Evolutionary conservation across 2,888 invertebrate genomes (phyloP).

Genomic region (Cerceris ruficornis): DNA sequence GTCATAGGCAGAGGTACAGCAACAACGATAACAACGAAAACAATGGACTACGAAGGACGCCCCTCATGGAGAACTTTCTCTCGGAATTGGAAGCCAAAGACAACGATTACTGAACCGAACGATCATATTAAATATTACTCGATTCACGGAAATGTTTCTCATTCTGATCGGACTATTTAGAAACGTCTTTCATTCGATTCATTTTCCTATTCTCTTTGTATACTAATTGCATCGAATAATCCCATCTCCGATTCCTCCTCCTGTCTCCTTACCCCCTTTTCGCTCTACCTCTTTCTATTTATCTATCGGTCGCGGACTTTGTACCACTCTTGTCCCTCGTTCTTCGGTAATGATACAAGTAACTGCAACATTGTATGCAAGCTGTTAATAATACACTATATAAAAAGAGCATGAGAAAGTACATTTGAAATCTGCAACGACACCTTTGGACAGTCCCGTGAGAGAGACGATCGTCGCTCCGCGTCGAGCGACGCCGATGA

Average conservation of each 20-base stretch:
- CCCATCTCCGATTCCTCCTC: neutral
- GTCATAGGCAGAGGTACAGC: constrained; percentile 32
- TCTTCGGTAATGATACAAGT: neutral
- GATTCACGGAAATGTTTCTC: constrained; percentile 36
- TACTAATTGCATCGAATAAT: constrained; percentile 24
- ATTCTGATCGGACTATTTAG: constrained; percentile 29
- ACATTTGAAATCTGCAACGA: constrained; percentile 31
- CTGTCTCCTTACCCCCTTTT: neutral
- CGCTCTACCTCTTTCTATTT: neutral
- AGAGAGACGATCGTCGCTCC: neutral
- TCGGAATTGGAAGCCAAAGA: constrained; percentile 48
- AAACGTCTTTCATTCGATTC: constrained; percentile 29
- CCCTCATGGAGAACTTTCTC: constrained; percentile 40
- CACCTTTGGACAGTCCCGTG: neutral
- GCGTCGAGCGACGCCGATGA: neutral
- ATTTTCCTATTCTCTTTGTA: constrained; percentile 7
- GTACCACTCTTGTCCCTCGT: neutral
- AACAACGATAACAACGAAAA: constrained; percentile 13
- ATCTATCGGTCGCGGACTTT: neutral
- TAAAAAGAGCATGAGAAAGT: constrained; percentile 27
- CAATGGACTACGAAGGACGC: constrained; percentile 34
- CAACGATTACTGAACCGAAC: constrained; percentile 51
- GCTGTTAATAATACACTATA: constrained; percentile 45
- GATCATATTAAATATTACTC: constrained; percentile 23
- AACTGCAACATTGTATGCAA: constrained; percentile 40